These are phyloP conservation scores for Diaphora mendica DNA, from an alignment of 2,888 invertebrate genomes.

Conservation along the genomic window DNA sequence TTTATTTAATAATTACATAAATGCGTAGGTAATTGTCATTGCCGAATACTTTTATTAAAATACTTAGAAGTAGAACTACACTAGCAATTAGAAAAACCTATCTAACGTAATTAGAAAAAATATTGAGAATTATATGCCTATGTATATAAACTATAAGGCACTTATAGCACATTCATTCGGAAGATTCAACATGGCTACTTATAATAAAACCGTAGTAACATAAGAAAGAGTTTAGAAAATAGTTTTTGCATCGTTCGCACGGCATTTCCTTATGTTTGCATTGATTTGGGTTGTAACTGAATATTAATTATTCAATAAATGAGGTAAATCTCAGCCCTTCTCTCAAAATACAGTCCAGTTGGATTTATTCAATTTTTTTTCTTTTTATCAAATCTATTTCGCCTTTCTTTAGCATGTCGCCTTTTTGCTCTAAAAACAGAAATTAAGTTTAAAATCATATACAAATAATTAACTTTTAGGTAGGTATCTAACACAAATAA, in stretches of 20 bases:
- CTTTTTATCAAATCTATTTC: conserved; percentile 4
- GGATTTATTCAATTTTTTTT: background rate
- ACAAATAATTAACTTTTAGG: background rate
- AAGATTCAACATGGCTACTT: background rate
- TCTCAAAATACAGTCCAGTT: background rate
- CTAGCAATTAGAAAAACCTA: conserved; percentile 15
- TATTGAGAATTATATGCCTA: background rate
- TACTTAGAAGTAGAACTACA: conserved; percentile 1
- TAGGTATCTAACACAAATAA: background rate
- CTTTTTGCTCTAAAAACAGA: conserved; percentile 8
- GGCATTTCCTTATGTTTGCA: background rate
- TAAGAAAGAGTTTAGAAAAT: background rate
- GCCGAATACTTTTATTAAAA: conserved; percentile 30
- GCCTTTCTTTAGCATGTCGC: conserved; percentile 3
- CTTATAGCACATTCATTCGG: background rate
- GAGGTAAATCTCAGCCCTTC: background rate
- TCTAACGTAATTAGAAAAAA: background rate
- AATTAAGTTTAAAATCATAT: background rate
- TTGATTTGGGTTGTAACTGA: background rate
- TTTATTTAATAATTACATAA: conserved; percentile 24
- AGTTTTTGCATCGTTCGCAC: background rate
- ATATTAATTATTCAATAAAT: background rate
- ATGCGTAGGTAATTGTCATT: conserved; percentile 28
- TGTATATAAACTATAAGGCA: background rate
- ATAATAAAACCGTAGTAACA: background rate